Evolutionary conservation across 2,888 invertebrate species (phyloP), one percentile per base, ranked within the genome.

Genomic region (Opisthograptis luteolata): DNA sequence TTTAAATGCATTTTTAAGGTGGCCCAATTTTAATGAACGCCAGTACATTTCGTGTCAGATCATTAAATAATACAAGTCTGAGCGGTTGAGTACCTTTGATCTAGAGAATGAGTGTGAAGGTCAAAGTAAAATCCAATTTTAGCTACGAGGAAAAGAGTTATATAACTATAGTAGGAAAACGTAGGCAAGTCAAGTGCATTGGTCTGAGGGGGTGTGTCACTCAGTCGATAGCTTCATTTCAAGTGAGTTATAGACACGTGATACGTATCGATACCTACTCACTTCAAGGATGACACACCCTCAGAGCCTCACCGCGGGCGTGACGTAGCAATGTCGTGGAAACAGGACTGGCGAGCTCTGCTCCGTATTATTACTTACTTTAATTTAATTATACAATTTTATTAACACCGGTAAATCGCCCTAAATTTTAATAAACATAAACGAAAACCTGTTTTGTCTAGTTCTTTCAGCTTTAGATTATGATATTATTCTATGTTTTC

Each of bases 171-270:
- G 28, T 32, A 41, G 19, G 17, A 24, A 34, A 39, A 32, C 39
- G 39, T 20, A 8, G 17, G 28, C 14, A 9, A 36, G 28, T 27
- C 9, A 27, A 43, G 47, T 41, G 36, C 36, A 37, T 19, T 36
- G 48, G 41, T 34, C n/a, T 42, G 24, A 42, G 45, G 42, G 44
- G 51, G 51, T 51, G 51, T 51, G 51, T 41, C 50, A 39, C 20
- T 20, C 50, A 39, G 15, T 20, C 32, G 25, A 32, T 32, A 40
- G 20, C 15, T 32, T 27, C 19, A 32, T 12, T 32, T 27, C 19
- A 32, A 22, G 20, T 34, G 14, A 19, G 45, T n/a, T n/a, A n/a
- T 31, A 19, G 12, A 9, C 27, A 17, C n/a, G n/a, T n/a, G n/a
- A n/a, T 35, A 22, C 40, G 40, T 35, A 30, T 20, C 7, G 20